Evolutionary conservation across 2,888 invertebrate genomes (phyloP).

Genomic region (Meta bourneti): DNA sequence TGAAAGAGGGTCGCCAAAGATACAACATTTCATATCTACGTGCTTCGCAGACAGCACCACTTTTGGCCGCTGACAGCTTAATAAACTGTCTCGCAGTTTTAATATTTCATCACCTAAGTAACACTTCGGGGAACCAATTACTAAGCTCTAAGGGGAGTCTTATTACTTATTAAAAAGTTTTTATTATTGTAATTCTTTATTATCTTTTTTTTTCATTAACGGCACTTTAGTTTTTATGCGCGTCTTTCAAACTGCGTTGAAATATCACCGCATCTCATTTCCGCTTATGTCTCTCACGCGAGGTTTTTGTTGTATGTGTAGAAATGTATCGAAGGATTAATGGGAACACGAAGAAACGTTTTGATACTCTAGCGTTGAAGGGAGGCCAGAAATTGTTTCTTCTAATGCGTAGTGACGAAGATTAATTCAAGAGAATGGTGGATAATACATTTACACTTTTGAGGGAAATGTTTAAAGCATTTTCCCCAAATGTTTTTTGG

Average conservation of each 20-base stretch:
- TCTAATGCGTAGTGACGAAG: no score
- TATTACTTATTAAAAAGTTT: conserved; percentile 59
- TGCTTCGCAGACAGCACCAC: no score
- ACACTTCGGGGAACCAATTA: conserved; percentile 60
- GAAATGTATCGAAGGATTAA: neutral
- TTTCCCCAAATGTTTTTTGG: no score
- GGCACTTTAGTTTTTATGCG: neutral
- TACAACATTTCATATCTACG: no score
- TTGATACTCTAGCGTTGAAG: no score
- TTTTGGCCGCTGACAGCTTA: conserved; percentile 55
- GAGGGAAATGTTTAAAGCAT: no score
- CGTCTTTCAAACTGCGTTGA: neutral
- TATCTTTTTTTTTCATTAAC: neutral
- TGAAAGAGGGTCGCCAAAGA: no score
- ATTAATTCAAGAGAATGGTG: no score
- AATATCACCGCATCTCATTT: neutral
- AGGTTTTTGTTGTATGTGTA: neutral
- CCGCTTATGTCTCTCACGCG: neutral
- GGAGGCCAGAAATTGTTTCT: no score
- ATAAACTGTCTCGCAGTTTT: conserved; percentile 58
- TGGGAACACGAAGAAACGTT: neutral
- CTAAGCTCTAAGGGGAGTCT: conserved; percentile 64
- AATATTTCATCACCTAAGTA: conserved; percentile 69
- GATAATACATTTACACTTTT: no score
- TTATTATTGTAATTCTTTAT: neutral